Evolutionary conservation across 2,797 vertebrate genomes (phyloP).

Genomic region (Fringilla coelebs): DNA sequence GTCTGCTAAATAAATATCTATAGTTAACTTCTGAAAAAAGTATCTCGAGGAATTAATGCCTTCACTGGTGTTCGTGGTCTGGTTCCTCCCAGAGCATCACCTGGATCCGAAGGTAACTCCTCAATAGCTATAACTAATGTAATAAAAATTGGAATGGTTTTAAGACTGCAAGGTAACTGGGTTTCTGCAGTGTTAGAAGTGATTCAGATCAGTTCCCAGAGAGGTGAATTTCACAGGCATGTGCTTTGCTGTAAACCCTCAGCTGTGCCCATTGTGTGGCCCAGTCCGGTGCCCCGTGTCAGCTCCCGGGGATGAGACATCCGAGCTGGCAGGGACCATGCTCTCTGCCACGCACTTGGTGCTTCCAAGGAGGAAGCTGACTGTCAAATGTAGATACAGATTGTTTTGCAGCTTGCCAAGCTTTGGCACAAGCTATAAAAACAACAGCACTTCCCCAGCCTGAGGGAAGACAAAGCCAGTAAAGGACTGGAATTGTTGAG

Average conservation of each 20-base stretch:
- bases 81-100: constrained; percentile 30
- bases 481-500: background rate
- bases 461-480: constrained; percentile 10
- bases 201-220: constrained; percentile 28
- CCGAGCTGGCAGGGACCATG: background rate
- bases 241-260: background rate
- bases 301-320: background rate
- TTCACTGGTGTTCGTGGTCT: constrained; percentile 30
- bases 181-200: constrained; percentile 26
- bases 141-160: constrained; percentile 58
- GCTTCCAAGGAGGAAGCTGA: constrained; percentile 33
- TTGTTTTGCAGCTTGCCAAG: constrained; percentile 35
- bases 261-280: background rate
- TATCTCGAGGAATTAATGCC: constrained; percentile 23
- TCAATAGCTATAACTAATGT: constrained; percentile 20
- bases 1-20: constrained; percentile 26
- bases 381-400: background rate
- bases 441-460: constrained; percentile 1
- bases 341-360: background rate
- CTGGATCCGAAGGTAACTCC: constrained; percentile 45
- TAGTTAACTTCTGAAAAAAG: constrained; percentile 34
- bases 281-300: background rate
- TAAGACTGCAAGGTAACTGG: constrained; percentile 6
- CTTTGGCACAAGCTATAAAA: constrained; percentile 17
- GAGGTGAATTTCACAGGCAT: constrained; percentile 14